Conservation (phyloP, 2,888 invertebrate genomes). For the Mycalesis mineus region DNA sequence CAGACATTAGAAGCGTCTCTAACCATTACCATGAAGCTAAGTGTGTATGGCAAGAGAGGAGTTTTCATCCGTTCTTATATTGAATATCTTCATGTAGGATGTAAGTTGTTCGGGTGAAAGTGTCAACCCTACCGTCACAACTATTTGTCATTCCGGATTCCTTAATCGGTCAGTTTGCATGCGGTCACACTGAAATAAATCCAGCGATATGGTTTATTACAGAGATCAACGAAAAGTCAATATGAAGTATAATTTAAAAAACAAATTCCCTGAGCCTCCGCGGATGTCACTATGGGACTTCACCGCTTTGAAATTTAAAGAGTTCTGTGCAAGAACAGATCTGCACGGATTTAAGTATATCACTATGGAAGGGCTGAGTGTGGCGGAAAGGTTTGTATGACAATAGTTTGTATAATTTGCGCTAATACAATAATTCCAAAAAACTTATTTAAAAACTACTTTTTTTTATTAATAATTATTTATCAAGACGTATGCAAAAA, state of each 20-base stretch:
- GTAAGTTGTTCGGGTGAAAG: not conserved
- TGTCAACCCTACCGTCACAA: not conserved
- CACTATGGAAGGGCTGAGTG: constrained; percentile 76
- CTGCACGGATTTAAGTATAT: constrained; percentile 85
- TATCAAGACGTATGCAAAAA: no score
- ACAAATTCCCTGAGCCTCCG: constrained; percentile 17
- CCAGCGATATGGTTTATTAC: constrained; percentile 15
- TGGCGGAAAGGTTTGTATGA: constrained; percentile 74
- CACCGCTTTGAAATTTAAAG: constrained; percentile 49
- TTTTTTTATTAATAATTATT: no score
- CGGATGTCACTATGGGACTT: constrained; percentile 36
- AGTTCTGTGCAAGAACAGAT: constrained; percentile 83
- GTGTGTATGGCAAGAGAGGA: no score
- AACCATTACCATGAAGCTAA: no score
- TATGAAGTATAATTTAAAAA: constrained; percentile 18
- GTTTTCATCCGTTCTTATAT: no score
- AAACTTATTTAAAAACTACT: no score
- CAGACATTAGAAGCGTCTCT: no score
- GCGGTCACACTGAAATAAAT: constrained; percentile 22
- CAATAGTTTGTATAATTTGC: no score
- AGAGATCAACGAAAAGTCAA: constrained; percentile 5
- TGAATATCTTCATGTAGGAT: no score
- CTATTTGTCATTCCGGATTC: not conserved
- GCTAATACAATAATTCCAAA: no score
- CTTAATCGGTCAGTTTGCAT: constrained; percentile 4